Evolutionary conservation across 2,113 vertebrate species (phyloP).

Genomic region (Odobenus rosmarus): DNA sequence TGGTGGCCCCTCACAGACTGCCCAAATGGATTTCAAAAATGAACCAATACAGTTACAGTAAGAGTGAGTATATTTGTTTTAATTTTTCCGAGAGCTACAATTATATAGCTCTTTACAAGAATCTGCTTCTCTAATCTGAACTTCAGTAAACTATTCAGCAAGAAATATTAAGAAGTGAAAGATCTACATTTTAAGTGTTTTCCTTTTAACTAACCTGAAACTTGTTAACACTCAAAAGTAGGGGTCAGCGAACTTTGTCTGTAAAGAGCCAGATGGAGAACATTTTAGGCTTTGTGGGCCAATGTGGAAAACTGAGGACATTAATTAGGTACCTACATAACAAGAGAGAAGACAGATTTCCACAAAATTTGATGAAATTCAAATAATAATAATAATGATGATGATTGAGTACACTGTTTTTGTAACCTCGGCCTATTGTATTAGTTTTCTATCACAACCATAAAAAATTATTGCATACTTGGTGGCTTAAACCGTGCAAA

Average conservation of each 20-base stretch:
- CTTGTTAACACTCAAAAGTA: not conserved
- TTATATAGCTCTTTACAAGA: not conserved
- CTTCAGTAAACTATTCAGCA: not conserved
- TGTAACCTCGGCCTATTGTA: not conserved
- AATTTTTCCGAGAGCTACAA: not conserved
- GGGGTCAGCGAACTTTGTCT: not conserved
- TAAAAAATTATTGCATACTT: not conserved
- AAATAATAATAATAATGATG: not conserved
- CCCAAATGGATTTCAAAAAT: not conserved
- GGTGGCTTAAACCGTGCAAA: not conserved
- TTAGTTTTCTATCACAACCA: not conserved
- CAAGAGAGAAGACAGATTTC: not conserved
- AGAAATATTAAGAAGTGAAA: not conserved
- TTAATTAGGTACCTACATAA: not conserved
- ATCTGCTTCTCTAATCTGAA: not conserved
- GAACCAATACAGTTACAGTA: not conserved
- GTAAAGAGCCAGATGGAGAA: not conserved
- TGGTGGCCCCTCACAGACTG: not conserved
- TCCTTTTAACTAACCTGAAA: conserved; percentile 17
- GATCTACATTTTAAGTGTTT: not conserved
- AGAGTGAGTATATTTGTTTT: not conserved
- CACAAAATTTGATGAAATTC: not conserved
- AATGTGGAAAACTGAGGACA: not conserved
- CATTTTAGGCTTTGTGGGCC: conserved; percentile 7
- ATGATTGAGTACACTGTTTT: not conserved